A percentile compares a stretch with the other conserved stretches of the same genome.
These are phyloP conservation scores for Tachina grossa DNA, from an alignment of 2,888 invertebrate genomes.

Conservation along the genomic window DNA sequence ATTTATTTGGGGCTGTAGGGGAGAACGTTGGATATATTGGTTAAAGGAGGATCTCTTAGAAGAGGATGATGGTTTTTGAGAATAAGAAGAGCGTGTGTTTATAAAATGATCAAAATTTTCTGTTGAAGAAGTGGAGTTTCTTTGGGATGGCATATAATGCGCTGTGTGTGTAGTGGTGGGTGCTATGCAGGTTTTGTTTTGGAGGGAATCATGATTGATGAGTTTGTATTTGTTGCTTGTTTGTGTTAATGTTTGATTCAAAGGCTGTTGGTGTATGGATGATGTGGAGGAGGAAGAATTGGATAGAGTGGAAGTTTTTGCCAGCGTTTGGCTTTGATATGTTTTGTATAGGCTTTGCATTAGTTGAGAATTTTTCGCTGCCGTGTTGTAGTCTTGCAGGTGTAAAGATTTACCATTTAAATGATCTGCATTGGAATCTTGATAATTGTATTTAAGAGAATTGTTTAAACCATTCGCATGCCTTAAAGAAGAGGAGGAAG, in stretches of 20 bases:
- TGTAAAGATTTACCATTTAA: conserved; percentile 53
- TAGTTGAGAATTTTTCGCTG: conserved; percentile 73
- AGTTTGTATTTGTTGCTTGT: conserved; percentile 35
- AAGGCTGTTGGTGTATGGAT: conserved; percentile 71
- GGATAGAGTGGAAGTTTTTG: conserved; percentile 78
- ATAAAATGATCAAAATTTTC: conserved; percentile 81
- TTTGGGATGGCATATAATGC: conserved; percentile 73
- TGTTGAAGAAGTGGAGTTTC: conserved; percentile 80
- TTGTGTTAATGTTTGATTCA: conserved; percentile 46
- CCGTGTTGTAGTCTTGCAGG: conserved; percentile 58
- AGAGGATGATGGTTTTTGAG: conserved; percentile 54
- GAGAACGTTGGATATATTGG: conserved; percentile 70
- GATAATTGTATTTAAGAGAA: conserved; percentile 31
- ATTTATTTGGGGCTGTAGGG: conserved; percentile 61
- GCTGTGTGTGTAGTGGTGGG: conserved; percentile 45
- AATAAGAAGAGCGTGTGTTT: conserved; percentile 75
- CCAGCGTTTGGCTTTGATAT: conserved; percentile 79
- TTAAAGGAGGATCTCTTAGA: conserved; percentile 59
- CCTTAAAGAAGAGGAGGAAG: conserved; percentile 16
- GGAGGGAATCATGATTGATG: background rate
- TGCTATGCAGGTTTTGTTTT: background rate
- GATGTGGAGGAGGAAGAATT: conserved; percentile 81
- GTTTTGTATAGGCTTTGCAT: conserved; percentile 81
- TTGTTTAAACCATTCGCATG: background rate
- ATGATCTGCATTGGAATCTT: conserved; percentile 7